phyloP scores from a whole-genome alignment of 2,113 vertebrate genomes.

The Helogale parvula region DNA sequence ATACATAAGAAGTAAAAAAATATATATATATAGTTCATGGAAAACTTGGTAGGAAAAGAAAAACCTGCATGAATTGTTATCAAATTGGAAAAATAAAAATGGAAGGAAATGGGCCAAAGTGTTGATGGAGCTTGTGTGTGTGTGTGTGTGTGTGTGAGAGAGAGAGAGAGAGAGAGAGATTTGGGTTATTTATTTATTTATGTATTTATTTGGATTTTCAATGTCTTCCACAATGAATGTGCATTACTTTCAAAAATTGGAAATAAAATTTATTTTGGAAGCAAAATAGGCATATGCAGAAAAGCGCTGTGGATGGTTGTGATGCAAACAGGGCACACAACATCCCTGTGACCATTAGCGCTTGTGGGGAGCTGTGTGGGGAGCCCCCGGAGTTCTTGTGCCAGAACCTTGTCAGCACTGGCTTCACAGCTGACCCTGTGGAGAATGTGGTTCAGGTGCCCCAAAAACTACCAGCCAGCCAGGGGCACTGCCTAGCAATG shows the following conservation, averaged over 20 bases:
- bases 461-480: background rate
- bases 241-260: background rate
- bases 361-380: background rate
- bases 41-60: background rate
- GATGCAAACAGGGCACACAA: fast-evolving
- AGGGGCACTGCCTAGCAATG: background rate
- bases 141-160: background rate
- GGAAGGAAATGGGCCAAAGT: background rate
- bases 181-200: too few species aligned
- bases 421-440: background rate
- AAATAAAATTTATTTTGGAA: constrained; percentile 17
- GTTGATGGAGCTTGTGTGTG: background rate
- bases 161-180: too few species aligned
- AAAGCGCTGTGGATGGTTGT: background rate
- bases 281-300: background rate
- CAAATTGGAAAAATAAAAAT: background rate
- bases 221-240: background rate
- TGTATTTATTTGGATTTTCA: background rate
- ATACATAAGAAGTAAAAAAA: background rate
- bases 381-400: too few species aligned
- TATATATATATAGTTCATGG: background rate
- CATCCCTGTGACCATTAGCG: fast-evolving
- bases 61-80: background rate
- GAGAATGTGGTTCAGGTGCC: background rate
- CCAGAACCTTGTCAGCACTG: too few species aligned